A percentile compares a stretch with the other conserved stretches of the same genome.
phyloP scores from a whole-genome alignment of 1,140 invertebrate species.

The Cotesia glomerata region DNA sequence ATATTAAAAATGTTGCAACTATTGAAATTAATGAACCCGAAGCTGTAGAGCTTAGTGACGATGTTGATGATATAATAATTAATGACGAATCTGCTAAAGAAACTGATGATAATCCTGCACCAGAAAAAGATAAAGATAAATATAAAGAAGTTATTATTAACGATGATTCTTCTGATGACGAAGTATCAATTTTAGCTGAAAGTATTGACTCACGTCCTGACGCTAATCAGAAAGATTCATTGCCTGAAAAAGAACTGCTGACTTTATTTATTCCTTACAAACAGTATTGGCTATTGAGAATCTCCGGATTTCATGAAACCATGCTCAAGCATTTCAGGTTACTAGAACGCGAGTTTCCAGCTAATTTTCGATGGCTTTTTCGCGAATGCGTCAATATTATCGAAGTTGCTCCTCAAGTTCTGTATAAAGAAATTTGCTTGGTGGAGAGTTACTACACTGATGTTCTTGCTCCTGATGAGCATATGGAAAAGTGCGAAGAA shows the following conservation, averaged over 20 bases:
- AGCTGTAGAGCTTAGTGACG: constrained; percentile 30
- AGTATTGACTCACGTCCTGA: not conserved
- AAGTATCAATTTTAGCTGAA: constrained; percentile 37
- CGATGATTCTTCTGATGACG: constrained; percentile 28
- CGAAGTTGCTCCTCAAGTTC: constrained; percentile 53
- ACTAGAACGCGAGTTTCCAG: constrained; percentile 57
- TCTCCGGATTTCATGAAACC: constrained; percentile 41
- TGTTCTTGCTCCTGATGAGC: constrained; percentile 15
- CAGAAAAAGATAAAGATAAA: not conserved
- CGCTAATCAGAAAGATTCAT: constrained; percentile 1
- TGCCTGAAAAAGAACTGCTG: not conserved
- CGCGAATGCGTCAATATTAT: constrained; percentile 60
- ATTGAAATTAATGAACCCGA: constrained; percentile 33
- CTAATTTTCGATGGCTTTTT: constrained; percentile 64
- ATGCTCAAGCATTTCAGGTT: constrained; percentile 49
- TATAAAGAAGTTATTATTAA: constrained; percentile 1
- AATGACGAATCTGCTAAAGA: not conserved
- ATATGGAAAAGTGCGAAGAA: not conserved
- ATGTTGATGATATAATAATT: not conserved
- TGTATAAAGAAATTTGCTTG: constrained; percentile 61
- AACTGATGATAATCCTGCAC: not conserved
- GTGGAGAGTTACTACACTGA: constrained; percentile 47
- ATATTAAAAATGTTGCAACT: constrained; percentile 35
- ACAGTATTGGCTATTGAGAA: constrained; percentile 56
- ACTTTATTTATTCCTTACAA: constrained; percentile 46